phyloP scores from a whole-genome alignment of 2,113 vertebrate species.

The Shinisaurus crocodilurus region DNA sequence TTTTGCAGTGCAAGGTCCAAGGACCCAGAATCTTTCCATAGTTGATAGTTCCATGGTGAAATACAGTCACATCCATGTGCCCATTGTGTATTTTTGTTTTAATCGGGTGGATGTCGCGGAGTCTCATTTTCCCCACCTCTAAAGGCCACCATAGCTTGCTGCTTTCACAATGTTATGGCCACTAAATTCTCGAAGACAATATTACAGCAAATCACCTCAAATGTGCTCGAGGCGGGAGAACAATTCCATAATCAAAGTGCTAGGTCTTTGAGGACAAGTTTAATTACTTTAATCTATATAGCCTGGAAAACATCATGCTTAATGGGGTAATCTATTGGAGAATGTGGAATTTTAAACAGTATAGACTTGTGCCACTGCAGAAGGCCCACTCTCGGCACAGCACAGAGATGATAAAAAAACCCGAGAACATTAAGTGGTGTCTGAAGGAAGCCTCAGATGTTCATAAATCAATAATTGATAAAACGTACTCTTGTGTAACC shows the following conservation, averaged over 20 bases:
- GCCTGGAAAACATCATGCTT: constrained; percentile 75
- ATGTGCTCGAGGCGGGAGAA: constrained; percentile 71
- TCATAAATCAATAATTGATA: constrained; percentile 78
- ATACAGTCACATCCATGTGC: neutral
- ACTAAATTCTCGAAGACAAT: constrained; percentile 73
- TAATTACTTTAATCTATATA: constrained; percentile 78
- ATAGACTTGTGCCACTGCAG: constrained; percentile 58
- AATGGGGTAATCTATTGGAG: constrained; percentile 74
- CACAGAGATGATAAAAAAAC: constrained; percentile 60
- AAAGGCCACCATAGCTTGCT: constrained; percentile 44
- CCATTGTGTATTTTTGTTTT: neutral
- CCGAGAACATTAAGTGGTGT: constrained; percentile 64
- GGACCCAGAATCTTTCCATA: neutral
- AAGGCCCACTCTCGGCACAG: constrained; percentile 53
- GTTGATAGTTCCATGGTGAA: neutral
- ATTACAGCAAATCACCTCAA: constrained; percentile 75
- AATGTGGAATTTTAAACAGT: constrained; percentile 74
- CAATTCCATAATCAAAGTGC: constrained; percentile 68
- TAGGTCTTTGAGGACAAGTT: constrained; percentile 71
- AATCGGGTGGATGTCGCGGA: constrained; percentile 21
- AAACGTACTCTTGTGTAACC: constrained; percentile 69
- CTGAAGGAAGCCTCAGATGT: constrained; percentile 66
- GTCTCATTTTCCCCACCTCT: neutral
- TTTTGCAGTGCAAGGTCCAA: too few relatives aligned
- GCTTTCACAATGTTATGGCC: constrained; percentile 59